phyloP scores from a whole-genome alignment of 2,113 vertebrate species.

The Cercocebus atys region DNA sequence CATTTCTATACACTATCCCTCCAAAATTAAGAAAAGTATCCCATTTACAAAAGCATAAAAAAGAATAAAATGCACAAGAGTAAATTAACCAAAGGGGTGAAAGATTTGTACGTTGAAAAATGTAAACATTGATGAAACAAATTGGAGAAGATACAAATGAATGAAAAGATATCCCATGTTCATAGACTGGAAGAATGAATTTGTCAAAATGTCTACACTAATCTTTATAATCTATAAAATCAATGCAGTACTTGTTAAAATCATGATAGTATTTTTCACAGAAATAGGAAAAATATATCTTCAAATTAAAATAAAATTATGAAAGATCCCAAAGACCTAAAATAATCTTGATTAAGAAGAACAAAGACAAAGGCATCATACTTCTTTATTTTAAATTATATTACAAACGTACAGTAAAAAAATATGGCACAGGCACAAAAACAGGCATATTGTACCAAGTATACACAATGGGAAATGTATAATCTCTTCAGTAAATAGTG shows the following conservation, averaged over 20 bases:
- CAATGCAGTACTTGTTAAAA: neutral
- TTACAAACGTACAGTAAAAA: neutral
- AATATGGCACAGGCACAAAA: neutral
- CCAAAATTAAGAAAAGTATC: neutral
- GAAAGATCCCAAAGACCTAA: neutral
- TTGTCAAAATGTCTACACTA: neutral
- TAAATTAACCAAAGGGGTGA: neutral
- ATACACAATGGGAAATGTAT: neutral
- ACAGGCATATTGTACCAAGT: neutral
- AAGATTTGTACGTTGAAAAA: neutral
- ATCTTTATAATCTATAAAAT: neutral
- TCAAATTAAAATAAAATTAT: neutral
- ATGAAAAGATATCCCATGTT: too few relatives aligned
- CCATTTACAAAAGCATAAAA: neutral
- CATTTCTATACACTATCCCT: neutral
- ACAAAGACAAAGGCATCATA: neutral
- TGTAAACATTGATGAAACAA: neutral
- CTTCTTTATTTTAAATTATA: neutral
- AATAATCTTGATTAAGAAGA: neutral
- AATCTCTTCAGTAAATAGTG: neutral
- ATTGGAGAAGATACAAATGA: neutral
- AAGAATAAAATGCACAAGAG: neutral
- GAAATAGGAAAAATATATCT: neutral
- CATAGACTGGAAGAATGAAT: too few relatives aligned
- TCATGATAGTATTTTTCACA: neutral